phyloP scores from a whole-genome alignment of 2,113 vertebrate species.

The Alexandromys fortis region DNA sequence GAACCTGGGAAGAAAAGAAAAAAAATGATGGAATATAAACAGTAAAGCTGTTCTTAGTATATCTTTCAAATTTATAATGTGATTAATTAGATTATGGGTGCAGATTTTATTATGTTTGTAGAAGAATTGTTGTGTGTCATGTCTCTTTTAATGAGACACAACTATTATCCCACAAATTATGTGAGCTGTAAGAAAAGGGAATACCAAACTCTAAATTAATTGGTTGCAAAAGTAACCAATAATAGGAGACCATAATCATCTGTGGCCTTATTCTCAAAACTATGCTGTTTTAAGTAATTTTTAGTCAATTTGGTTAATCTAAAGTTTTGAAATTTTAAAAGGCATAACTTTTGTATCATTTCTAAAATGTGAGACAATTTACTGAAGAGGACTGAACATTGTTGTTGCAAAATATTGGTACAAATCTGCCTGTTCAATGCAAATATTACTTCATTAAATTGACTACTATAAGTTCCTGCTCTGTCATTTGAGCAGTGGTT shows the following conservation, averaged over 20 bases:
- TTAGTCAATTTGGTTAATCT: neutral
- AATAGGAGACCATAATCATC: neutral
- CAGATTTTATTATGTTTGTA: neutral
- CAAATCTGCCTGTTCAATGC: neutral
- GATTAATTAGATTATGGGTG: neutral
- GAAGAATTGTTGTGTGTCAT: neutral
- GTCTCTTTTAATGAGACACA: neutral
- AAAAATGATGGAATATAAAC: fast-evolving
- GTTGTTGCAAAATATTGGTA: neutral
- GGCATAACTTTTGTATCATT: neutral
- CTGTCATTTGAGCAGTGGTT: neutral
- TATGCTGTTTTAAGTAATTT: neutral
- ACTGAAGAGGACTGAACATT: neutral
- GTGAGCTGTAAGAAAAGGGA: neutral
- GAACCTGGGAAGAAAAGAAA: neutral
- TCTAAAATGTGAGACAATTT: neutral
- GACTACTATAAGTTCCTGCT: neutral
- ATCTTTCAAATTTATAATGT: neutral
- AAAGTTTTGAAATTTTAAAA: neutral
- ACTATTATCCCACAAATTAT: neutral
- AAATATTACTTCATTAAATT: neutral
- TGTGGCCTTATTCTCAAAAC: neutral
- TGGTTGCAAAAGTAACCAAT: neutral
- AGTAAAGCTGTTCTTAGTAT: neutral
- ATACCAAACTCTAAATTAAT: neutral